Evolutionary conservation across 2,888 invertebrate species (phyloP).

Genomic region (Neoaliturus tenellus): DNA sequence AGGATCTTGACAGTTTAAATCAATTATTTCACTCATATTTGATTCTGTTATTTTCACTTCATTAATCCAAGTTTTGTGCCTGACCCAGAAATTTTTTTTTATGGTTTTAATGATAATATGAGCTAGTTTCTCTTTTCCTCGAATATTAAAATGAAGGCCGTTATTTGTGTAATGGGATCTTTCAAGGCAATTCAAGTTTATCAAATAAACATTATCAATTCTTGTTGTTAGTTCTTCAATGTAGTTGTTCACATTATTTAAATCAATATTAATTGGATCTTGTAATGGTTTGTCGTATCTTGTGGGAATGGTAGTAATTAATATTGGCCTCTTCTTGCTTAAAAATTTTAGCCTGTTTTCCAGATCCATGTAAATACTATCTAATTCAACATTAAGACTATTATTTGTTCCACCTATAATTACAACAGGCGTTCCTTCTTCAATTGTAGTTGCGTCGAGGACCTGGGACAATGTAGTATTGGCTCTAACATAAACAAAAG

Average conservation of each 20-base stretch:
- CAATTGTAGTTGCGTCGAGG: neutral
- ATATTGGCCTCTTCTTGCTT: neutral
- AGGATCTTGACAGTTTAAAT: neutral
- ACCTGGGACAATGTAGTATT: neutral
- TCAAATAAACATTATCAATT: neutral
- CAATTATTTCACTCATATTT: neutral
- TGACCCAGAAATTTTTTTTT: no score
- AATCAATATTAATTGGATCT: neutral
- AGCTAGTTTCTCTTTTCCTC: neutral
- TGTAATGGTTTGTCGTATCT: neutral
- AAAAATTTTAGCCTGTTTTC: neutral
- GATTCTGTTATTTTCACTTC: neutral
- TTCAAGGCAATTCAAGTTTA: neutral
- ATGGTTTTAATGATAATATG: neutral
- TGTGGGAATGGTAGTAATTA: neutral
- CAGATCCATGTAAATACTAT: neutral
- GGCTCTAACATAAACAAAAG: neutral
- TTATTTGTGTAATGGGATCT: neutral
- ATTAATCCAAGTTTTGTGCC: no score
- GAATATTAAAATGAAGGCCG: neutral
- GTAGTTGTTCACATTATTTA: neutral
- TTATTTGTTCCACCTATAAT: constrained; percentile 2
- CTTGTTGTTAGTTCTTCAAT: neutral
- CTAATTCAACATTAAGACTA: neutral
- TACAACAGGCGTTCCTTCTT: neutral